Evolutionary conservation across 37 sponge, comb jelly and placozoan genomes (phyloP), one percentile per base, ranked within the genome.

Genomic region (Axinella damicornis): DNA sequence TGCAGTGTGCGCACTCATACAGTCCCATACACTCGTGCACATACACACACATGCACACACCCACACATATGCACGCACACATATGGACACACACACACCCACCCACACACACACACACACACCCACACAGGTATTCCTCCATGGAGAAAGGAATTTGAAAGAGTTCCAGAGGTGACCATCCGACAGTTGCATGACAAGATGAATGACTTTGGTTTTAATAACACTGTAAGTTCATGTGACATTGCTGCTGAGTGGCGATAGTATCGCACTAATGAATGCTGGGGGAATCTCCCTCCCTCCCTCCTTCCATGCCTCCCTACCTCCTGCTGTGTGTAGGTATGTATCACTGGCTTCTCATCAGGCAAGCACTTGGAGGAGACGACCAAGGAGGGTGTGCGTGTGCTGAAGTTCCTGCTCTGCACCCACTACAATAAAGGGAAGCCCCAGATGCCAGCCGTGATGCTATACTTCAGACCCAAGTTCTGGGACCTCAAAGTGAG

Each of bases 401-500:
- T 12, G 1, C 27, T 34, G 64, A 77, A 77, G 46, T 63, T n/a
- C 5, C 64, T 77, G 2, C 65, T 77, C 20, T 61, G 5, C 40
- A 21, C 39, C 34, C 40, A 27, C 25, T 63, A 77, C 34, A 32
- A 63, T 20, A 37, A 57, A 46, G 55, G 39, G 1, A 62, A 20
- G 24, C 40, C 40, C 11, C 33, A 33, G 25, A 22, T 62, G 20
- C 83, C 70, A 56, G 83, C 83, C 22, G 63, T 82, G 12, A 70
- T 71, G 73, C 71, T 71, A 9, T 66, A 52, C 69, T 80, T 82
- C 63, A 35, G 27, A 57, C 19, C 2, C 34, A 0, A 4, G 2
- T 14, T 65, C 21, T 78, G 57, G 54, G 22, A 80, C 67, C 66
- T 55, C 11, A 1, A 53, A 17, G 57, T 80, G 9, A 67, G 37